Conservation (phyloP, 2,113 vertebrate genomes). For the Catharus bicknelli region DNA sequence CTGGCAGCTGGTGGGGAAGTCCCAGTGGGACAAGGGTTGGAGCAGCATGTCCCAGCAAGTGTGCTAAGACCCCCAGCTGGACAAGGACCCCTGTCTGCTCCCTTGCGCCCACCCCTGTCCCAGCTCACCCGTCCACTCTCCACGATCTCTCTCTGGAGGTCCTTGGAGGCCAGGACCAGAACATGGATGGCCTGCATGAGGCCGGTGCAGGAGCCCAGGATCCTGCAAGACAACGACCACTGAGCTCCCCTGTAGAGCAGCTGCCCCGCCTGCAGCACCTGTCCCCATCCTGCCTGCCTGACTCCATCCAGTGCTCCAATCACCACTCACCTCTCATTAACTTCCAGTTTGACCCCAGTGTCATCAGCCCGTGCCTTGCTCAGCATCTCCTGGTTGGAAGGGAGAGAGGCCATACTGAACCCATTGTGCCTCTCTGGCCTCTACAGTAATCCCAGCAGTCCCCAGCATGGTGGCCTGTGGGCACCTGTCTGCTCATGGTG, state of each 20-base stretch:
- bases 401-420: not conserved
- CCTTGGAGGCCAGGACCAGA: slow-evolving; percentile 90
- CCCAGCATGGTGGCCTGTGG: rapidly evolving
- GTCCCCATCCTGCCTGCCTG: not conserved
- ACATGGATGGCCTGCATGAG: slow-evolving; percentile 93
- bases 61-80: rapidly evolving
- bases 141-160: slow-evolving; percentile 95
- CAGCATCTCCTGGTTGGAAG: slow-evolving; percentile 89
- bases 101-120: not conserved
- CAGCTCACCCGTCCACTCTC: slow-evolving; percentile 90
- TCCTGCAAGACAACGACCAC: slow-evolving; percentile 75
- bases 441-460: rapidly evolving
- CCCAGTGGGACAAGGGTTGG: rapidly evolving
- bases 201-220: slow-evolving; percentile 91
- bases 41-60: not conserved
- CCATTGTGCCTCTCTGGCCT: rapidly evolving
- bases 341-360: slow-evolving; percentile 93
- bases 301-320: rapidly evolving
- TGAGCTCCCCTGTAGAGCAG: not conserved
- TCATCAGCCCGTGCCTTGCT: slow-evolving; percentile 92
- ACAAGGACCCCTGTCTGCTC: not conserved
- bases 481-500: rapidly evolving
- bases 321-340: slow-evolving; percentile 85
- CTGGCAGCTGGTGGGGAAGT: not conserved
- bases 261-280: rapidly evolving